Base-by-base conservation (phyloP, 2,888 invertebrate species). In the Pinctada fucata region DNA sequence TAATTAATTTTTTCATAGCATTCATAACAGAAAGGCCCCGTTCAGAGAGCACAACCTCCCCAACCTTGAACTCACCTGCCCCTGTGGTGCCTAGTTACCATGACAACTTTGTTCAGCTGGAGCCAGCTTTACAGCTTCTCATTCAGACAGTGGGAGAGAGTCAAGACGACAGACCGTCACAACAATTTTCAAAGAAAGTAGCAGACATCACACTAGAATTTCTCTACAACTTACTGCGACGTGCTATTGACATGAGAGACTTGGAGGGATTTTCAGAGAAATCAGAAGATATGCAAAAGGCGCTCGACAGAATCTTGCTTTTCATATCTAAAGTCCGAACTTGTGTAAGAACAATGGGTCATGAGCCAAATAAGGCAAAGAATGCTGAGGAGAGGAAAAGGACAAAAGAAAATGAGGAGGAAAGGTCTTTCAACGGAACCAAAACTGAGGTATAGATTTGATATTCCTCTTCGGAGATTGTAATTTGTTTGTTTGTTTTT, bases 121-220 rank as follows among this genome's bases (percentile, higher is more conserved):
- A 87, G 50, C 87, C 89, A 45, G 89, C 88, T 2, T 77, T 90
- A 4, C 75, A 81, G 50, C 83, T 90, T 0, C 80, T 90, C 47
- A 81, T 89, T 5, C 79, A 86, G 48, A 84, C 87, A 31, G 83
- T 88, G n/a, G 80, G 76, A 63, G 86, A 84, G 45, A 85, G 85
- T 48, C 75, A 88, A 52, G 70, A 81, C 47, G 88, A 90, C 52
- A 84, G 82, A 8, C 87, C 87, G 75, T 86, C 88, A 3, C 75
- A 82, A 70, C 83, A 85, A 66, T 91, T 91, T 83, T 88, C 86
- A 2, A 84, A 88, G 52, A 87, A 89, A 76, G 82, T 91, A 2
- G 78, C 91, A 65, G 84, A 87, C 48, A 79, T 88, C 50, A 87
- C 85, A 6, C 76, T 90, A 74, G 86, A 89, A 65, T 88, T 87